A percentile compares a stretch with the other conserved stretches of the same genome.
These are phyloP conservation scores for Cephus sareptanus DNA, from an alignment of 2,888 invertebrate species.

Conservation along the genomic window DNA sequence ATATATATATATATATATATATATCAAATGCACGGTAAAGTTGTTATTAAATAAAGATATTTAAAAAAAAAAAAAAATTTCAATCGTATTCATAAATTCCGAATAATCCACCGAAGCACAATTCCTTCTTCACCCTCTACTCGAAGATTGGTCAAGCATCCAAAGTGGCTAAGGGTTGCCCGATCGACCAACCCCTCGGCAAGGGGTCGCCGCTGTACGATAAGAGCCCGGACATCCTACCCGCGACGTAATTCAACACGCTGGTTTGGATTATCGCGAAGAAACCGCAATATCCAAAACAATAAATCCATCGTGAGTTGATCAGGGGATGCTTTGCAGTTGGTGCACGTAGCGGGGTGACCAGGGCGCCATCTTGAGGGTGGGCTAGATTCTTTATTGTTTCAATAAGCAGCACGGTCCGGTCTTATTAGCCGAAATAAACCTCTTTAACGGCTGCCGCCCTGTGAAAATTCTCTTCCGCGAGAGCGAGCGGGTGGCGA, in stretches of 20 bases:
- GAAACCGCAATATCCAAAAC: conserved; percentile 43
- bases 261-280: not conserved
- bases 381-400: conserved; percentile 63
- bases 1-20: too few relatives aligned
- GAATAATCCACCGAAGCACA: not conserved
- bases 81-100: not conserved
- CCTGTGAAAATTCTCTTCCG: conserved; percentile 37
- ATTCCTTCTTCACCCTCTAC: not conserved
- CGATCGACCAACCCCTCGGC: not conserved
- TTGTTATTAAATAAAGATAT: not conserved
- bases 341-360: conserved; percentile 59
- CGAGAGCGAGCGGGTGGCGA: not conserved
- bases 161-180: not conserved
- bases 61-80: not conserved
- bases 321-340: conserved; percentile 53
- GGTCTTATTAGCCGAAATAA: conserved; percentile 66
- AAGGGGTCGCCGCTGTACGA: not conserved
- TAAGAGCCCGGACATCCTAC: not conserved
- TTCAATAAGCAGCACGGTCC: conserved; percentile 65
- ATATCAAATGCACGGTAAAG: too few relatives aligned
- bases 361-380: conserved; percentile 51
- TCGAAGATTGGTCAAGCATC: not conserved
- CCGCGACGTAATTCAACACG: not conserved
- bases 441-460: conserved; percentile 62
- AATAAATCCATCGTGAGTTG: conserved; percentile 61